A percentile compares a stretch with the other conserved stretches of the same genome.
These are phyloP conservation scores for Datnioides undecimradiatus DNA, from an alignment of 2,113 vertebrate species.

Conservation along the genomic window DNA sequence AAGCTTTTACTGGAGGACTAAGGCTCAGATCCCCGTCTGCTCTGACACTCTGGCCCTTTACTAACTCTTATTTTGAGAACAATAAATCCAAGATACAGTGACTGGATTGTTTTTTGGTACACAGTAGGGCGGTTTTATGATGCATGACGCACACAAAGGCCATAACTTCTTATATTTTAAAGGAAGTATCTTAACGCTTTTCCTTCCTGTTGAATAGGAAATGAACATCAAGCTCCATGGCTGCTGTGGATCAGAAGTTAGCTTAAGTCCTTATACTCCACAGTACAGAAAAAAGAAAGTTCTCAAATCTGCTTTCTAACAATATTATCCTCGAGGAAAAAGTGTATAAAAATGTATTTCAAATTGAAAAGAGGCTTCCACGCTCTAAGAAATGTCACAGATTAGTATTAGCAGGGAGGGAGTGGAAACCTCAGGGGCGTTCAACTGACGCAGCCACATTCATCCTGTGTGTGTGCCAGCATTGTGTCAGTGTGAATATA, in stretches of 20 bases:
- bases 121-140: neutral
- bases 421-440: constrained; percentile 36
- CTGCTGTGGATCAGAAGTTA: constrained; percentile 15
- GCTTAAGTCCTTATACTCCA: neutral
- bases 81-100: no score
- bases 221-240: constrained; percentile 10
- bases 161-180: neutral
- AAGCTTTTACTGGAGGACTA: neutral
- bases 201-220: neutral
- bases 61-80: neutral
- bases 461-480: neutral
- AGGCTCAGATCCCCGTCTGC: neutral
- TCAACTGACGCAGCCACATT: constrained; percentile 17
- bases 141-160: neutral
- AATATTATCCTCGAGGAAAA: constrained; percentile 8
- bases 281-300: no score
- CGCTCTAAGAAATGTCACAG: constrained; percentile 35
- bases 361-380: constrained; percentile 24
- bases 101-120: no score
- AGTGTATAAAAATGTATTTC: constrained; percentile 17
- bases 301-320: neutral
- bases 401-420: constrained; percentile 22
- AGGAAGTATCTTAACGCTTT: neutral
- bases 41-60: no score
- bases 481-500: neutral